These are phyloP conservation scores for Melieria crassipennis DNA, from an alignment of 2,888 invertebrate genomes.

Conservation along the genomic window DNA sequence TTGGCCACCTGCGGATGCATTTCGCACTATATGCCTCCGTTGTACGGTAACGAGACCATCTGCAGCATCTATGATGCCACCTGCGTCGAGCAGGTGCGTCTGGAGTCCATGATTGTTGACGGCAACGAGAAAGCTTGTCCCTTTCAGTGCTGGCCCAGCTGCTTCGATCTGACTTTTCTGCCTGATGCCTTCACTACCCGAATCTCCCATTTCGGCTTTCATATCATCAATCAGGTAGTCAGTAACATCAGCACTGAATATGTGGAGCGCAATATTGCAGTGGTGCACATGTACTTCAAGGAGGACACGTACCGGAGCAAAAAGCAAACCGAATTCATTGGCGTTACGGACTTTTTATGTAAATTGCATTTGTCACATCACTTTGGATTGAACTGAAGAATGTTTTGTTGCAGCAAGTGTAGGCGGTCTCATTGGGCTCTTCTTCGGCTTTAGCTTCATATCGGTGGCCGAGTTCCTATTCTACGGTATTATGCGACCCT, in stretches of 20 bases:
- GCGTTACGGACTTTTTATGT: constrained; percentile 82
- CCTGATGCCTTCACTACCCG: constrained; percentile 70
- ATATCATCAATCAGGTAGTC: constrained; percentile 35
- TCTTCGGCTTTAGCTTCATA: constrained; percentile 82
- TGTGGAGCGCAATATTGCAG: constrained; percentile 70
- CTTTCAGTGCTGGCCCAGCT: constrained; percentile 72
- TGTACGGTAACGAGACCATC: constrained; percentile 72
- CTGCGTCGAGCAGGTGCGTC: constrained; percentile 62
- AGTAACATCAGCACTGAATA: constrained; percentile 41
- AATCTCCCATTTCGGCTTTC: constrained; percentile 55
- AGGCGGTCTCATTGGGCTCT: constrained; percentile 79
- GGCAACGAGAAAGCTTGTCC: constrained; percentile 40
- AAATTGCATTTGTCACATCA: constrained; percentile 58
- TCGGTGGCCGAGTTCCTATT: constrained; percentile 79
- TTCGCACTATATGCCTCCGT: constrained; percentile 63
- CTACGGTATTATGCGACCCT: constrained; percentile 71
- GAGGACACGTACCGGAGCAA: constrained; percentile 75
- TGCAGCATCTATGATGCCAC: constrained; percentile 75
- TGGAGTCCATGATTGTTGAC: constrained; percentile 33
- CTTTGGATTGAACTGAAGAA: too few species aligned
- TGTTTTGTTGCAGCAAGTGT: constrained; percentile 71
- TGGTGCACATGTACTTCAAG: constrained; percentile 77
- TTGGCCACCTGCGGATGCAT: constrained; percentile 54
- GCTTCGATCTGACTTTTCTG: constrained; percentile 75
- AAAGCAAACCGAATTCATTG: constrained; percentile 79